Percentiles rank a stretch among this genome's conserved stretches.
Conservation (phyloP, 2,888 invertebrate species). For the Willowsia nigromaculata region DNA sequence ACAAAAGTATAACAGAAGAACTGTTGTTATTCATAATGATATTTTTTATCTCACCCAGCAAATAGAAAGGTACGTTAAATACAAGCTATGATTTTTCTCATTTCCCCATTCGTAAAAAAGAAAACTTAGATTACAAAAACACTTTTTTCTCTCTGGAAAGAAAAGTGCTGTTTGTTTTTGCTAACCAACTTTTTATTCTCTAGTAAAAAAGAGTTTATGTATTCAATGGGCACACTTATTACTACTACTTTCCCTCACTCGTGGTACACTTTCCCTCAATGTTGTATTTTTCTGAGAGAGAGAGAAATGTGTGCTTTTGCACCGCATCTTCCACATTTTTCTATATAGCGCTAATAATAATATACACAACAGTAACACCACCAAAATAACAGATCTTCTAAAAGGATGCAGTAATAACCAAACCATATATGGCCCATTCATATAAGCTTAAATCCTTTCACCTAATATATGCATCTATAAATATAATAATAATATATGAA, state of each 20-base stretch:
- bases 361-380: constrained; percentile 3
- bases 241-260: constrained; percentile 58
- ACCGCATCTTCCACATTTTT: neutral
- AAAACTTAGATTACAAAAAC: constrained; percentile 77
- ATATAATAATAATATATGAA: neutral
- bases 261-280: neutral
- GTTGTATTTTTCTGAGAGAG: too few relatives aligned
- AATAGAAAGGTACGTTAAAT: constrained; percentile 65
- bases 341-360: constrained; percentile 42
- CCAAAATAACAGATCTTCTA: neutral
- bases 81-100: constrained; percentile 76
- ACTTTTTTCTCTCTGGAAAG: constrained; percentile 67
- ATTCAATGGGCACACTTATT: constrained; percentile 76
- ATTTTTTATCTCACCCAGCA: constrained; percentile 13
- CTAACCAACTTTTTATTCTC: constrained; percentile 75
- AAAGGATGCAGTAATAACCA: neutral
- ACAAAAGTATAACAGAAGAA: neutral
- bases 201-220: constrained; percentile 76
- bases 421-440: constrained; percentile 19
- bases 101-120: constrained; percentile 72
- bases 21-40: constrained; percentile 24
- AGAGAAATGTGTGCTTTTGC: neutral
- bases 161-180: constrained; percentile 74
- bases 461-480: neutral
- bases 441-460: neutral